These are phyloP conservation scores for Tangara arthus DNA, from an alignment of 2,797 vertebrate species.

Conservation along the genomic window DNA sequence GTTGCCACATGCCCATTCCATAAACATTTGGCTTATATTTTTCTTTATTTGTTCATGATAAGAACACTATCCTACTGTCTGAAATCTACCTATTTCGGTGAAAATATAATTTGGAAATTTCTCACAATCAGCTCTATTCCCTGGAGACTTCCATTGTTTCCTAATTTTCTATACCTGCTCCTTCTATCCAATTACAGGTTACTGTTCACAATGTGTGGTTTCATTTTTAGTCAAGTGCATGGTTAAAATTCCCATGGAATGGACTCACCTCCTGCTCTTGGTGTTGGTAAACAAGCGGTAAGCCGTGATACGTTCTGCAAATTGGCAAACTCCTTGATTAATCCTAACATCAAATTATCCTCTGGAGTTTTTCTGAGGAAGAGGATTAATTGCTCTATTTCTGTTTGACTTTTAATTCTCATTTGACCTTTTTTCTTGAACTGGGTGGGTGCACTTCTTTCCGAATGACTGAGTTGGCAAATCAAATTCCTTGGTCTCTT, in stretches of 20 bases:
- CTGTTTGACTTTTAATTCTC: not conserved
- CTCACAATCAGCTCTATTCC: not conserved
- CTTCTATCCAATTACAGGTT: not conserved
- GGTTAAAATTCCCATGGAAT: not conserved
- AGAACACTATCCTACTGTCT: not conserved
- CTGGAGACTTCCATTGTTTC: not conserved
- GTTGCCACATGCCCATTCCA: not conserved
- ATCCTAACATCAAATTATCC: not conserved
- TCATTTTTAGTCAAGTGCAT: not conserved
- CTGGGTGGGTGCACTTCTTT: not conserved
- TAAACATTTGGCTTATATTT: not conserved
- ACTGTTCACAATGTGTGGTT: not conserved
- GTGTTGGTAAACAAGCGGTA: not conserved
- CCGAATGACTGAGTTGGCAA: not conserved
- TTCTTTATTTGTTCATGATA: not conserved
- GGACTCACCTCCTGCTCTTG: not conserved
- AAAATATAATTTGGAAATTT: not conserved
- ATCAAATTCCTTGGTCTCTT: not conserved
- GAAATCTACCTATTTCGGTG: not conserved
- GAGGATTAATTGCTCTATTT: not conserved
- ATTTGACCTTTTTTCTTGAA: not conserved
- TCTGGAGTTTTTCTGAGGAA: not conserved
- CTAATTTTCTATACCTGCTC: not conserved
- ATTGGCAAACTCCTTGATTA: not conserved
- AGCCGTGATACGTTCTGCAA: not conserved